These are phyloP conservation scores for Buathra laborator DNA, from an alignment of 2,888 invertebrate species.

Conservation along the genomic window DNA sequence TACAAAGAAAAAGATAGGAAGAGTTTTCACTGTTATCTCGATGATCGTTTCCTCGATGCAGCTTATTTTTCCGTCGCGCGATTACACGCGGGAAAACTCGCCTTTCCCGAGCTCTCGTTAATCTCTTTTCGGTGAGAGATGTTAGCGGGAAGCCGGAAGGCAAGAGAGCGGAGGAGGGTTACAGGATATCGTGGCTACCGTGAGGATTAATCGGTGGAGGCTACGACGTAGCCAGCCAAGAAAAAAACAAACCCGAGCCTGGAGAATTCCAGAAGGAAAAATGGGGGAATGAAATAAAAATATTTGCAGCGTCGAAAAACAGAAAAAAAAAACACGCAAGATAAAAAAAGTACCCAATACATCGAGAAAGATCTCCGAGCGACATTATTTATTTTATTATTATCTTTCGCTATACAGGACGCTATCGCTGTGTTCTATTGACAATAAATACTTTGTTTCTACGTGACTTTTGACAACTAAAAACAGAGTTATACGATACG, in stretches of 20 bases:
- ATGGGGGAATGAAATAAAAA: conserved; percentile 44
- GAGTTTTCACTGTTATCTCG: conserved; percentile 65
- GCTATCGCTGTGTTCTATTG: conserved; percentile 2
- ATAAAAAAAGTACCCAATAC: conserved; percentile 16
- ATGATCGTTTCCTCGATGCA: conserved; percentile 68
- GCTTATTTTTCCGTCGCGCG: conserved; percentile 64
- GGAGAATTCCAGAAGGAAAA: conserved; percentile 51
- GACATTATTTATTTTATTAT: conserved; percentile 26
- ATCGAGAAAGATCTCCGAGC: conserved; percentile 25
- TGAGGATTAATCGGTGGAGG: conserved; percentile 70
- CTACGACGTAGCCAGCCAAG: conserved; percentile 58
- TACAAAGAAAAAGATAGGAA: conserved; percentile 30
- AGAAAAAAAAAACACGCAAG: too few relatives aligned
- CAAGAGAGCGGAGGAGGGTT: conserved; percentile 9
- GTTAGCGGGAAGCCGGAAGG: conserved; percentile 45
- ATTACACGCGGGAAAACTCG: conserved; percentile 69
- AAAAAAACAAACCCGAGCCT: conserved; percentile 41
- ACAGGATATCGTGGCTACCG: conserved; percentile 22
- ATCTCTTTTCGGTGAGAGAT: conserved; percentile 62
- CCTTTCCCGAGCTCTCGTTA: conserved; percentile 57
- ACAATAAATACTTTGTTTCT: not conserved
- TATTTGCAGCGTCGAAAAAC: conserved; percentile 30
- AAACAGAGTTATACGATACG: not conserved
- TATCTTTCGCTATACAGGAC: conserved; percentile 23
- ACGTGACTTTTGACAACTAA: not conserved